Conservation (phyloP, 1,140 invertebrate species). For the Drosophila leontia region DNA sequence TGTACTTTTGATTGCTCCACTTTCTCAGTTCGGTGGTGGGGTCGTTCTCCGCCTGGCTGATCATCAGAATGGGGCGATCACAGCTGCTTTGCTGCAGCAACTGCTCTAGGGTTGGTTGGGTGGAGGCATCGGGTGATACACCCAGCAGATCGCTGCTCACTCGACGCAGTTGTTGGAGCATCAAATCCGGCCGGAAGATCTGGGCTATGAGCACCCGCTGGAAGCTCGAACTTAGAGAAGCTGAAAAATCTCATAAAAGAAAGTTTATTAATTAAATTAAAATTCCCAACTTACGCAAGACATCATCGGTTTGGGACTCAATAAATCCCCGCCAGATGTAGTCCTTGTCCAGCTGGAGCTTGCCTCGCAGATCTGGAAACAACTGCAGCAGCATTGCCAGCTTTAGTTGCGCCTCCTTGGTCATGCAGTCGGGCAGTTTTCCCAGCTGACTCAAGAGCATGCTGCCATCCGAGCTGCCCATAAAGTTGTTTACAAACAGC, state of each 20-base stretch:
- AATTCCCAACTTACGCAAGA: conserved; percentile 60
- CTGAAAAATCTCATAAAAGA: conserved; percentile 31
- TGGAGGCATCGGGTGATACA: conserved; percentile 76
- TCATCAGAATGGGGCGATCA: conserved; percentile 90
- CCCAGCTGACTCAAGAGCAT: conserved; percentile 29
- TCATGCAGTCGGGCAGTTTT: conserved; percentile 65
- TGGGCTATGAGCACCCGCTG: conserved; percentile 94
- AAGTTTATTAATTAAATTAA: not conserved
- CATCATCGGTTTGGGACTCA: conserved; percentile 65
- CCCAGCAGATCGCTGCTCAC: conserved; percentile 90
- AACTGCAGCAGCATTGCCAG: conserved; percentile 65
- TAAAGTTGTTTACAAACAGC: conserved; percentile 89
- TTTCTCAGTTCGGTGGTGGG: conserved; percentile 90
- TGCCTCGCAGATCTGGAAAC: conserved; percentile 67
- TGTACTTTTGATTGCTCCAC: conserved; percentile 87
- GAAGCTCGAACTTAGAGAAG: conserved; percentile 87
- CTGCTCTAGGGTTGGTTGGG: conserved; percentile 75
- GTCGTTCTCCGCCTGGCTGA: conserved; percentile 92
- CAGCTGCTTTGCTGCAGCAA: conserved; percentile 76
- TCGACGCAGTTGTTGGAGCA: conserved; percentile 89
- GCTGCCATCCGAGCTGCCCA: conserved; percentile 85
- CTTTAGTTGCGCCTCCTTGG: conserved; percentile 68
- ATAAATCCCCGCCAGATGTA: conserved; percentile 81
- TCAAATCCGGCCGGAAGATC: conserved; percentile 92
- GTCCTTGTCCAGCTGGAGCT: conserved; percentile 81